A percentile compares a stretch with the other conserved stretches of the same genome.
Conservation (phyloP, 2,113 vertebrate genomes). For the Corythaixoides concolor region DNA sequence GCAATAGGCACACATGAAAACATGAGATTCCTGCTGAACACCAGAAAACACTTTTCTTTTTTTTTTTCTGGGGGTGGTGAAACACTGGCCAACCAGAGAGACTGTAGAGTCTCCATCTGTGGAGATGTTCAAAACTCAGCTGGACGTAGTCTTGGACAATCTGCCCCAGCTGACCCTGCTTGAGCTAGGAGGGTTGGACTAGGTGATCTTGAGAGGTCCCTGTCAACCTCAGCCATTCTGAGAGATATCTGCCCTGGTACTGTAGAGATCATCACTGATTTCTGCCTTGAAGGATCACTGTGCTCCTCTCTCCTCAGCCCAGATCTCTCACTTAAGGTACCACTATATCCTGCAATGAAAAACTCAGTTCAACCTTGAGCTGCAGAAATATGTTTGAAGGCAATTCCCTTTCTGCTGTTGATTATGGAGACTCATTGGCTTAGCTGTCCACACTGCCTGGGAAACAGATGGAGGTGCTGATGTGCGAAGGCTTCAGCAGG, state of each 20-base stretch:
- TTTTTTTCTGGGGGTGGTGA: neutral
- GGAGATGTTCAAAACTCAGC: neutral
- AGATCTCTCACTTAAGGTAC: neutral
- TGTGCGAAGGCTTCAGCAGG: neutral
- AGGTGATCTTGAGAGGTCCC: rapidly evolving
- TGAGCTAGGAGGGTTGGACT: neutral
- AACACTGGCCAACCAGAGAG: neutral
- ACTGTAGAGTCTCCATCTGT: neutral
- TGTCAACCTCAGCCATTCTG: neutral
- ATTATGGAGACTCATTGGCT: rapidly evolving
- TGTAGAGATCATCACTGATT: neutral
- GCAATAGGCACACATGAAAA: neutral
- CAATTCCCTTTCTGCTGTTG: neutral
- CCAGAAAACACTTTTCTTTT: neutral
- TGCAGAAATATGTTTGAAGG: neutral
- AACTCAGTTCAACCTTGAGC: neutral
- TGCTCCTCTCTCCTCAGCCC: neutral
- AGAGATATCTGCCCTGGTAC: neutral
- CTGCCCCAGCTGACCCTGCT: neutral
- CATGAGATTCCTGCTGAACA: neutral
- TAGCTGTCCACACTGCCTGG: neutral
- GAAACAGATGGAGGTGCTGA: neutral
- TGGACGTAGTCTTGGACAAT: neutral
- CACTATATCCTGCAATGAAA: rapidly evolving
- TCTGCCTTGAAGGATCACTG: neutral